Evolutionary conservation across 2,888 invertebrate species (phyloP), one percentile per base, ranked within the genome.

Genomic region (Rhamphomyia laevipes): DNA sequence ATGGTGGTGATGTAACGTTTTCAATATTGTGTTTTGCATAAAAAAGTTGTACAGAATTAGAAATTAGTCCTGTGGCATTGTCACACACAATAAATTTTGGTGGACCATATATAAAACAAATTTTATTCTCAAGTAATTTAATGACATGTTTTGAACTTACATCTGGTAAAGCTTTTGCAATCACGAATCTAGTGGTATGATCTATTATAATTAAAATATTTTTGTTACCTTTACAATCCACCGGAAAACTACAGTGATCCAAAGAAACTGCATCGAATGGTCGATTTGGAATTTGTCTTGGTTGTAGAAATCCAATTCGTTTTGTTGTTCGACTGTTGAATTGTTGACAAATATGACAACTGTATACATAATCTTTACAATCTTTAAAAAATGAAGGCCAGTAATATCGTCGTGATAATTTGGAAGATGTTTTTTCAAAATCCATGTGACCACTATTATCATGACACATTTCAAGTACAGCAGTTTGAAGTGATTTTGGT

Each of bases 381-480:
- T 45, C 49, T 30, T 42, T 45, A 10, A 18, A 17, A 37, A 4
- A 17, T 3, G 33, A 33, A 15, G 49, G 15, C 49, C 45, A 49
- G 43, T 41, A 46, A 21, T 46, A 49, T 13, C 49, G 42, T 31
- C 37, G 31, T 3, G 43, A 46, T 12, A 50, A 11, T 46, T 46
- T 47, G 11, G 46, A 46, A 46, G 43, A 46, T 2, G 49, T 49
- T 27, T 49, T 49, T 21, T 46, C 31, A 33, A 37, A 9, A 31
- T 49, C 37, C 49, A 46, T 46, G 43, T 49, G 43, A 2, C 47
- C 50, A 23, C 46, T 47, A 23, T 44, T 40, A 33, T 50, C 42
- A 27, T 50, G 50, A 15, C 45, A 49, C 18, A 49, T 42, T 45
- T 46, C 23, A 2, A 43, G 43, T 7, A 46, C 38, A 15, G 35